Evolutionary conservation across 2,888 invertebrate species (phyloP).

Genomic region (Dynastes hyllus): DNA sequence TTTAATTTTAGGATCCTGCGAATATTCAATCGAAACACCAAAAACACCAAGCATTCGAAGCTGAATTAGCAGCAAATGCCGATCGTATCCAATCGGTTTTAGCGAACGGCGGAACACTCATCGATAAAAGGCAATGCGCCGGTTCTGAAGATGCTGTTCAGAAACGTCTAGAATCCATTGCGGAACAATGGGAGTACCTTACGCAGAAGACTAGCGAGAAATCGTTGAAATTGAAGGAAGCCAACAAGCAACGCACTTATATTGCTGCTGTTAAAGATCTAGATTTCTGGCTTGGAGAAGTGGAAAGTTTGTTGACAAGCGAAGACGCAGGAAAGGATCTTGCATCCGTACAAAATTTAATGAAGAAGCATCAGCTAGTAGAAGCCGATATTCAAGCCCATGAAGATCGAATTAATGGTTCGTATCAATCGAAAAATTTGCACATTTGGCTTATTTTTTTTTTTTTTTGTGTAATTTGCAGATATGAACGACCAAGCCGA

Average conservation of each 20-base stretch:
- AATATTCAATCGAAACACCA: conserved; percentile 99
- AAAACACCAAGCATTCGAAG: conserved; percentile 99
- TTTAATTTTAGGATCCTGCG: conserved; percentile 78
- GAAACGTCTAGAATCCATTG: conserved; percentile 91
- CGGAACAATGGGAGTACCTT: conserved; percentile 98
- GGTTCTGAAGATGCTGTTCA: conserved; percentile 99
- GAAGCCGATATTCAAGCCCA: conserved; percentile 99
- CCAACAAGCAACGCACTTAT: conserved; percentile 98
- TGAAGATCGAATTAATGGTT: conserved; percentile 91
- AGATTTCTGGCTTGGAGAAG: conserved; percentile 99
- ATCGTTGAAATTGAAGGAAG: conserved; percentile 97
- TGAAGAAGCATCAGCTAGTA: conserved; percentile 98
- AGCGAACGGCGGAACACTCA: conserved; percentile 95
- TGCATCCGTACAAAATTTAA: conserved; percentile 97
- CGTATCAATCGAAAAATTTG: background rate
- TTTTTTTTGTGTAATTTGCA: conserved; percentile 62
- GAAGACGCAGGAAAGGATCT: conserved; percentile 99
- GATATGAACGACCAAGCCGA: conserved; percentile 98
- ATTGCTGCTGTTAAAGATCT: conserved; percentile 99
- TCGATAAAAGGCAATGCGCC: conserved; percentile 96
- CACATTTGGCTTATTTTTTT: background rate
- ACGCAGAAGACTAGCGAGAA: conserved; percentile 99
- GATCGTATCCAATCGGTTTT: conserved; percentile 97
- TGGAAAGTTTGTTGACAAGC: conserved; percentile 94
- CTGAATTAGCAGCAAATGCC: conserved; percentile 98